phyloP scores from a whole-genome alignment of 2,888 invertebrate genomes.

The Ormia ochracea region DNA sequence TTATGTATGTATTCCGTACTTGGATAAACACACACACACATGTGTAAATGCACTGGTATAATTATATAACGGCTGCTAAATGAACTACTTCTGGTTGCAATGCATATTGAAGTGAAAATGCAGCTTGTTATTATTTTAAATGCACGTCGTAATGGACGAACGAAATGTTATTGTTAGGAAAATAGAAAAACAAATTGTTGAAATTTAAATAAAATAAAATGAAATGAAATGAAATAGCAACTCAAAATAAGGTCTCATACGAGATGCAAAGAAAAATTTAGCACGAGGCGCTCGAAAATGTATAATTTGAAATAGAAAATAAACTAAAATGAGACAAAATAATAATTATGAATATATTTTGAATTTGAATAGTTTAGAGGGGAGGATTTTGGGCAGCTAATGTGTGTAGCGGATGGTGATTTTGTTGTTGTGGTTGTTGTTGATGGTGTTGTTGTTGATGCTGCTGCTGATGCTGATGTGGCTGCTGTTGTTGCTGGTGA shows the following conservation, averaged over 20 bases:
- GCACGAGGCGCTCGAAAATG: slow-evolving; percentile 37
- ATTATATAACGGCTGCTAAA: not conserved
- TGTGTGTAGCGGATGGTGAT: slow-evolving; percentile 52
- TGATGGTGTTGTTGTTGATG: slow-evolving; percentile 22
- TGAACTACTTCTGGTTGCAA: not conserved
- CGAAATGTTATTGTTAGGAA: slow-evolving; percentile 6
- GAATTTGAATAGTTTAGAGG: slow-evolving; percentile 51
- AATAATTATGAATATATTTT: slow-evolving; percentile 49
- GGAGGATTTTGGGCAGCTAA: slow-evolving; percentile 59
- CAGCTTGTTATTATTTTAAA: slow-evolving; percentile 34
- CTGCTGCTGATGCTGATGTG: slow-evolving; percentile 11
- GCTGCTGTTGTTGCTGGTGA: slow-evolving; percentile 37
- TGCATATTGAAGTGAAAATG: slow-evolving; percentile 25
- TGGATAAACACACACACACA: no score
- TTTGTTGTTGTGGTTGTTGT: slow-evolving; percentile 39
- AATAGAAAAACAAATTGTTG: slow-evolving; percentile 23
- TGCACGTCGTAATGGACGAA: slow-evolving; percentile 6
- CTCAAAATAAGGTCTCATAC: slow-evolving; percentile 5
- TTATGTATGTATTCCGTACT: no score
- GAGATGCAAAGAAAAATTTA: slow-evolving; percentile 42
- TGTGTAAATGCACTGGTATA: no score
- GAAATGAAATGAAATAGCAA: slow-evolving; percentile 14
- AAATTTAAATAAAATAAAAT: slow-evolving; percentile 22
- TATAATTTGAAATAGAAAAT: slow-evolving; percentile 27
- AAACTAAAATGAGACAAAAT: slow-evolving; percentile 44